Evolutionary conservation across 2,797 vertebrate species (phyloP).

Genomic region (Hephaestus fuliginosus): DNA sequence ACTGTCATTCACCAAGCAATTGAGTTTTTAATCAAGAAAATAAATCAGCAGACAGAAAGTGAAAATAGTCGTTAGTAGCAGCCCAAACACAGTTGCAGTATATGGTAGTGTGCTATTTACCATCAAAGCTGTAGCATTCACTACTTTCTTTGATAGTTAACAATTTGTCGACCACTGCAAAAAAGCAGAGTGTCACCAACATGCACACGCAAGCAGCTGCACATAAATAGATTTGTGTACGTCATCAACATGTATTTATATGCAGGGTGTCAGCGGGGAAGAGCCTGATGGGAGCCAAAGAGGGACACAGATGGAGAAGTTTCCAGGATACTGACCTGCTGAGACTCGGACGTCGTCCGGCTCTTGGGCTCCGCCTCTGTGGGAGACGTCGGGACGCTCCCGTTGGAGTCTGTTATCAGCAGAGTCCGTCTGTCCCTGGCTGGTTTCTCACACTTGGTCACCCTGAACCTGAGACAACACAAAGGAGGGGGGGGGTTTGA

Average conservation of each 20-base stretch:
- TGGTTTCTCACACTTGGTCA: conserved; percentile 93
- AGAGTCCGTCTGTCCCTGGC: conserved; percentile 88
- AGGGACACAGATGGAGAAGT: background rate
- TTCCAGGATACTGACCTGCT: conserved; percentile 76
- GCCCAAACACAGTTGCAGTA: background rate
- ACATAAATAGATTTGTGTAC: background rate
- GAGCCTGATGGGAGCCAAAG: background rate
- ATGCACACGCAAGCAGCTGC: background rate
- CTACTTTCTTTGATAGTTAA: background rate
- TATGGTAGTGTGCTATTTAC: background rate
- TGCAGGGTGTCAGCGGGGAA: background rate
- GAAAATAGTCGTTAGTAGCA: background rate
- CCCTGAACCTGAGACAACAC: conserved; percentile 89
- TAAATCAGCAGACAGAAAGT: background rate
- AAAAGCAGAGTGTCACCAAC: background rate
- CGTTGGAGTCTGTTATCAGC: conserved; percentile 84
- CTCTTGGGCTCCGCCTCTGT: conserved; percentile 70
- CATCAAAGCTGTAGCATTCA: background rate
- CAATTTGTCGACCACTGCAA: background rate
- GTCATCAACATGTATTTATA: background rate
- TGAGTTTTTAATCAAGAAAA: background rate
- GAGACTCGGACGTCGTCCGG: conserved; percentile 78
- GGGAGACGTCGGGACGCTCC: conserved; percentile 83
- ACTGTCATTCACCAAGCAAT: background rate
- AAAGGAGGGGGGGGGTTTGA: background rate